Percentiles rank a stretch among this genome's conserved stretches.
These are phyloP conservation scores for Lepidocyrtoides sp. DNA, from an alignment of 2,888 invertebrate species.

Conservation along the genomic window DNA sequence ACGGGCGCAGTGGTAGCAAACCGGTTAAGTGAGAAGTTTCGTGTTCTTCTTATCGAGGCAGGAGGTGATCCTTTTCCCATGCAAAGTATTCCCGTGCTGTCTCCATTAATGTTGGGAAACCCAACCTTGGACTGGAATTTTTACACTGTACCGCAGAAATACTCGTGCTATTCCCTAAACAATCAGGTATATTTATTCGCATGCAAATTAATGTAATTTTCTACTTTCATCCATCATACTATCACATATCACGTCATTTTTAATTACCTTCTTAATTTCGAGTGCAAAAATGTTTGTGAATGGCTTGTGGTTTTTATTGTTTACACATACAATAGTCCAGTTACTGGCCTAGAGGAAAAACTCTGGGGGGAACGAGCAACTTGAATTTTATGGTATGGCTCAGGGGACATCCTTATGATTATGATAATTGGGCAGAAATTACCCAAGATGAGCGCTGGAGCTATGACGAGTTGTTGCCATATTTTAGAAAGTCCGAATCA, in stretches of 20 bases:
- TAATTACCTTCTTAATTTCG: no score
- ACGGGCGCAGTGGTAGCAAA: constrained; percentile 70
- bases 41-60: constrained; percentile 65
- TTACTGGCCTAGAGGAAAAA: constrained; percentile 58
- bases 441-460: constrained; percentile 75
- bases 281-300: no score
- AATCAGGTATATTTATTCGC: constrained; percentile 65
- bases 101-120: constrained; percentile 63
- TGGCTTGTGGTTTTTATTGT: no score
- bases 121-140: constrained; percentile 65
- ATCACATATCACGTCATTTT: no score
- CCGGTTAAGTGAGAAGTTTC: constrained; percentile 68
- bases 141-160: constrained; percentile 65
- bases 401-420: constrained; percentile 33
- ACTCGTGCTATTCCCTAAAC: constrained; percentile 57
- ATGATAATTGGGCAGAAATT: constrained; percentile 73
- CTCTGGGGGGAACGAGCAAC: constrained; percentile 59
- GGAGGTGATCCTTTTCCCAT: constrained; percentile 83
- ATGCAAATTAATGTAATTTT: not conserved
- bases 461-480: constrained; percentile 78
- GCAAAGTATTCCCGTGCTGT: constrained; percentile 71
- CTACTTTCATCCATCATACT: not conserved
- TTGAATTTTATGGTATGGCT: constrained; percentile 69
- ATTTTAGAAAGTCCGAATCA: constrained; percentile 72
- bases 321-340: constrained; percentile 35